Evolutionary conservation across 1,140 invertebrate genomes (phyloP).

Genomic region (Drosophila sechellia): DNA sequence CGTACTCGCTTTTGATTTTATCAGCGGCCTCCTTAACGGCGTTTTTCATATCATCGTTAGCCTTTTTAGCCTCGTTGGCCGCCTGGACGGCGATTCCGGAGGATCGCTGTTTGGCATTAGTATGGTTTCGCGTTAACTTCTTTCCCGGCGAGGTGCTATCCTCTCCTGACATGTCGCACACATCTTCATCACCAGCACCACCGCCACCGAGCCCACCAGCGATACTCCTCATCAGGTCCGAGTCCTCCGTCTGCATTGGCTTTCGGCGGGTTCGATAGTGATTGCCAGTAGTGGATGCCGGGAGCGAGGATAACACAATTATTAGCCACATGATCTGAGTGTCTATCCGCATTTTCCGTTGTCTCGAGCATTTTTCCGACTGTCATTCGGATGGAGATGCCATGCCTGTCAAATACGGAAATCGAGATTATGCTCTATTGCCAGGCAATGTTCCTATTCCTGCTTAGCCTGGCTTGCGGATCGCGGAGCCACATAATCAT

Average conservation of each 20-base stretch:
- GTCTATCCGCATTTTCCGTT: slow-evolving; percentile 53
- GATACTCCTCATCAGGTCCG: background rate
- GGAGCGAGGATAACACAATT: slow-evolving; percentile 20
- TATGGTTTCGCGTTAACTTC: background rate
- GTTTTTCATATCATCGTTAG: slow-evolving; percentile 62
- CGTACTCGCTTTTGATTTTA: slow-evolving; percentile 60
- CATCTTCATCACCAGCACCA: background rate
- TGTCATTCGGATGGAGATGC: slow-evolving; percentile 2
- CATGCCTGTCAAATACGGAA: slow-evolving; percentile 1
- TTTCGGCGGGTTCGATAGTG: slow-evolving; percentile 3
- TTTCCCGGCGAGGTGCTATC: no score
- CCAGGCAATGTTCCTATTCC: slow-evolving; percentile 30
- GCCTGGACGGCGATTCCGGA: slow-evolving; percentile 56
- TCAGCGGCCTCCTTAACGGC: slow-evolving; percentile 55
- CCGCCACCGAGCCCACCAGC: background rate
- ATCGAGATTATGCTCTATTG: slow-evolving; percentile 39
- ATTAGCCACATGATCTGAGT: slow-evolving; percentile 49
- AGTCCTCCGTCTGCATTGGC: background rate
- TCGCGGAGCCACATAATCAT: background rate
- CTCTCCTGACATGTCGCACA: background rate
- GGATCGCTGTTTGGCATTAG: slow-evolving; percentile 25
- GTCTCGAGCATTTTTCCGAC: slow-evolving; percentile 35
- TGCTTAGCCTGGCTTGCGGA: slow-evolving; percentile 32
- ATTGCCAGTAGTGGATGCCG: background rate
- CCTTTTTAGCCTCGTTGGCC: slow-evolving; percentile 59